Base-by-base conservation (phyloP, 2,888 invertebrate species). In the Spodoptera exigua region DNA sequence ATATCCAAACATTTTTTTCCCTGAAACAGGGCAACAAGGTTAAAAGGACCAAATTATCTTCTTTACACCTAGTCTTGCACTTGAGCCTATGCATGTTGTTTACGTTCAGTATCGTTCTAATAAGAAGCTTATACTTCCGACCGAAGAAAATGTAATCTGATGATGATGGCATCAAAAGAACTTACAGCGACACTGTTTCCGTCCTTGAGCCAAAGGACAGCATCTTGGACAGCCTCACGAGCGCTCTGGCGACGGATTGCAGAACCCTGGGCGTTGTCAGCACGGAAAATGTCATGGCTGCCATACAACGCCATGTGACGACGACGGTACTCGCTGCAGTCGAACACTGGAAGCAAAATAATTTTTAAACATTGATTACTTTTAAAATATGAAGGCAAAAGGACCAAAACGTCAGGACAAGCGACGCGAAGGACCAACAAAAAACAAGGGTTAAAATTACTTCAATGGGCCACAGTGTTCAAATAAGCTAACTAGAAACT, bases 281-380 rank as follows among this genome's bases (percentile, higher is more conserved):
- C 96, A 51, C 97, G 95, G 94, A 98, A 98, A 90, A 98, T 97
- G 83, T 98, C 98, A 86, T 98, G 98, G 76, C 96, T 97, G 68
- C 96, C 96, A 87, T 98, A 98, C 54, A 96, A 95, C 67, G 97
- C 96, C 89, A 97, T 96, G 79, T 97, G 97, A 66, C 96, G 96
- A 53, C 98, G 95, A 14, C 98, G 95, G 89, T 98, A 99, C 82
- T 98, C 98, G 82, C 98, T 98, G 80, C 98, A 97, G 94, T 98
- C 97, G 94, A 99, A 98, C 66, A 98, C 99, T 98, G 94, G 7
- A 94, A 91, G 82, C 54, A 76, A 80, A 51, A 12, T 4, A 12
- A 34, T 14, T 32, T 13, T 43, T 63, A 12, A 66, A 32, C 44
- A 37, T 36, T 18, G 35, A 3, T 4, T n/a, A 13, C 4, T 13